A percentile compares a stretch with the other conserved stretches of the same genome.
These are phyloP conservation scores for Chaetodon trifascialis DNA, from an alignment of 2,113 vertebrate species.

Conservation along the genomic window DNA sequence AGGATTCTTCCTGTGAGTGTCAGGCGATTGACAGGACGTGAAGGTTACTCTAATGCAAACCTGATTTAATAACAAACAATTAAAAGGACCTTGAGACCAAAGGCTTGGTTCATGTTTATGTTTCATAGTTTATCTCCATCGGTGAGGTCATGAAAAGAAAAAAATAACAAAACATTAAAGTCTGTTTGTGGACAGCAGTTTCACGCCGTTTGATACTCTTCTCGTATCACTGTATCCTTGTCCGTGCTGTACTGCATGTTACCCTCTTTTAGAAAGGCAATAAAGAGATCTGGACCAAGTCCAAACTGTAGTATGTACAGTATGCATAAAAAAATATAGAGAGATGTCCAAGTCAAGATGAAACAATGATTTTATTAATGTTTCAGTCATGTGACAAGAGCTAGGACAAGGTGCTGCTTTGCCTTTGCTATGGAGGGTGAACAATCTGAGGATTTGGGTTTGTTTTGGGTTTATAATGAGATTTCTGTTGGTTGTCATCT, in stretches of 20 bases:
- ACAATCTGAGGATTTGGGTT: background rate
- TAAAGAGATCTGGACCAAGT: too few species aligned
- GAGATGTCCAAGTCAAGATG: too few species aligned
- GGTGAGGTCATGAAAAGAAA: slow-evolving; percentile 4
- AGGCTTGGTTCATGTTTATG: slow-evolving; percentile 32
- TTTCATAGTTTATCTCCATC: background rate
- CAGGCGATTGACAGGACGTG: slow-evolving; percentile 6
- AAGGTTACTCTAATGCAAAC: background rate
- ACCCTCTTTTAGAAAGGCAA: too few species aligned
- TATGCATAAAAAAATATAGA: too few species aligned
- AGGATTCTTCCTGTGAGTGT: background rate
- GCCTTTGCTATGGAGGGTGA: background rate
- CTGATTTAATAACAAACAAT: too few species aligned
- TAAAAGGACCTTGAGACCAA: background rate
- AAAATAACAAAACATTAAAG: slow-evolving; percentile 13
- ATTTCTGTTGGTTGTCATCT: background rate
- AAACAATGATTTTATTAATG: background rate
- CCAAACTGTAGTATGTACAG: too few species aligned
- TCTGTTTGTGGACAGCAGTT: background rate
- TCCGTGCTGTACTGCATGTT: background rate
- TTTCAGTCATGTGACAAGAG: background rate
- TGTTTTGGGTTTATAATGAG: too few species aligned
- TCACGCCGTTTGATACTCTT: background rate
- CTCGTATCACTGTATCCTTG: background rate
- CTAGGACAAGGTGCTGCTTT: background rate